phyloP scores from a whole-genome alignment of 2,888 invertebrate genomes.

The Euclidia mi region DNA sequence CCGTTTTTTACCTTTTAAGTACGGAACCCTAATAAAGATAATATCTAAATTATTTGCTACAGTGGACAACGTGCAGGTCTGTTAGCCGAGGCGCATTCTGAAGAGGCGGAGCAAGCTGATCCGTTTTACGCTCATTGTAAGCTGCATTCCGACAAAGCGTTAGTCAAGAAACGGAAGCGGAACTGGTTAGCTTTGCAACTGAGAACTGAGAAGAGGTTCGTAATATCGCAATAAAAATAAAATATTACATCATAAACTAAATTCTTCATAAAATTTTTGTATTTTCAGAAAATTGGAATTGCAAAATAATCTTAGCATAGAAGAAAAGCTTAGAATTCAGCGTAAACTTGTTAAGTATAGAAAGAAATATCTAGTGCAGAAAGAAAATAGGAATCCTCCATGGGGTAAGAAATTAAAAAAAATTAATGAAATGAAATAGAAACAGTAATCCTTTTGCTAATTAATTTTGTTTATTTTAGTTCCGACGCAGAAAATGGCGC shows the following conservation, averaged over 20 bases:
- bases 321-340: constrained; percentile 93
- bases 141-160: constrained; percentile 97
- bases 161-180: constrained; percentile 94
- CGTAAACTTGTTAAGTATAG: constrained; percentile 96
- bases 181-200: constrained; percentile 97
- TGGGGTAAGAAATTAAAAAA: constrained; percentile 94
- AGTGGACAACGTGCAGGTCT: constrained; percentile 98
- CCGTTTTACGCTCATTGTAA: constrained; percentile 99
- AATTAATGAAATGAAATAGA: neutral
- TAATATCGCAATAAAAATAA: neutral
- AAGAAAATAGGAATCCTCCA: constrained; percentile 93
- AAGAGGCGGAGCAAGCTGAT: constrained; percentile 97
- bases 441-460: no score
- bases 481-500: constrained; percentile 98
- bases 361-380: constrained; percentile 94
- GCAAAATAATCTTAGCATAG: constrained; percentile 91
- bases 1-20: no score
- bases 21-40: neutral
- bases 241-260: neutral
- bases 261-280: neutral
- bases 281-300: constrained; percentile 87
- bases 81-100: constrained; percentile 97
- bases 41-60: constrained; percentile 9
- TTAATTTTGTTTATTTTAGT: constrained; percentile 90
- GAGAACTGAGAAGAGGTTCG: constrained; percentile 92